These are phyloP conservation scores for Garra rufa DNA, from an alignment of 2,113 vertebrate species.

Conservation along the genomic window DNA sequence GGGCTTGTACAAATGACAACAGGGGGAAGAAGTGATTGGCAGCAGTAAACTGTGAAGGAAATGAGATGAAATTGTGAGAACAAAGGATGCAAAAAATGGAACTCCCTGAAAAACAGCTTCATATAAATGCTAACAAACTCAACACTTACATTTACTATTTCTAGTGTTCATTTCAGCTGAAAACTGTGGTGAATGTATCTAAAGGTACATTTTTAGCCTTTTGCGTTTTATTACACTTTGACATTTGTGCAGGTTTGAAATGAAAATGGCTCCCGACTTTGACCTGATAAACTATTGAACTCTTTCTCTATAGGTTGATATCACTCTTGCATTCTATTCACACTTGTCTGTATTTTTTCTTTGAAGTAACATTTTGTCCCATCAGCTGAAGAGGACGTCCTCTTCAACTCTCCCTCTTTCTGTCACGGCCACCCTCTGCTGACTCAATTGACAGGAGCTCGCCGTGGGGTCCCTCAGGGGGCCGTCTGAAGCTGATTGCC, in stretches of 20 bases:
- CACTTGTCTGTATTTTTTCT: background rate
- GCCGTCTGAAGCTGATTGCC: conserved; percentile 46
- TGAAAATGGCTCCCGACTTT: background rate
- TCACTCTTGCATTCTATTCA: background rate
- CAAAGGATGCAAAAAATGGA: background rate
- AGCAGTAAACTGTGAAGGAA: background rate
- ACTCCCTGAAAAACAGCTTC: background rate
- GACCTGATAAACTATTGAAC: background rate
- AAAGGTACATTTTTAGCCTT: background rate
- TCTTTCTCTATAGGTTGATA: background rate
- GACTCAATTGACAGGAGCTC: conserved; percentile 45
- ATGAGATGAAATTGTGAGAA: background rate
- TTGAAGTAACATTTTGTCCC: conserved; percentile 34
- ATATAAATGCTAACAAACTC: background rate
- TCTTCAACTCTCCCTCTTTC: background rate
- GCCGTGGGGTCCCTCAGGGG: conserved; percentile 22
- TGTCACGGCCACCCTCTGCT: conserved; percentile 38
- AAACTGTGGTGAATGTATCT: background rate
- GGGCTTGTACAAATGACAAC: background rate
- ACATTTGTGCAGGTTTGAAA: background rate
- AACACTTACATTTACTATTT: background rate
- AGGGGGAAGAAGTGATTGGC: background rate
- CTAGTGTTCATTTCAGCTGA: background rate
- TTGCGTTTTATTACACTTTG: background rate
- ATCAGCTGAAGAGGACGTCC: conserved; percentile 15